phyloP scores from a whole-genome alignment of 1,140 invertebrate genomes.

The Drosophila bipectinata region DNA sequence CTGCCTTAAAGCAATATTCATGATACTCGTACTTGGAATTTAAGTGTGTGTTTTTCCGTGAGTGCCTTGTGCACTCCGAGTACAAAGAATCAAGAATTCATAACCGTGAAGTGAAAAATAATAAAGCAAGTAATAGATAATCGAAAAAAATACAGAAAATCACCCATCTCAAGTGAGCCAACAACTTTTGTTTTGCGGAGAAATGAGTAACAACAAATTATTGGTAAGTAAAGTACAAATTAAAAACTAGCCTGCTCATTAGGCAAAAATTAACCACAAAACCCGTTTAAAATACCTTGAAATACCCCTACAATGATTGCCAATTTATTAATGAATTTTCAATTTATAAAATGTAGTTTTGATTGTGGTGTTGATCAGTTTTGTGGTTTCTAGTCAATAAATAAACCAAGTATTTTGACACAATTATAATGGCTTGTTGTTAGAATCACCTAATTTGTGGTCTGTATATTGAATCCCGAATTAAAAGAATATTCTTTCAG shows the following conservation, averaged over 20 bases:
- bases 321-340: conserved; percentile 58
- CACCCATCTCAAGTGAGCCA: conserved; percentile 28
- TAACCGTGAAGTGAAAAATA: conserved; percentile 51
- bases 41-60: conserved; percentile 46
- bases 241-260: conserved; percentile 18
- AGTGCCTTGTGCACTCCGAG: conserved; percentile 56
- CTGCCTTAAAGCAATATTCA: conserved; percentile 41
- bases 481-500: not conserved
- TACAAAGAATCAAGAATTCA: conserved; percentile 46
- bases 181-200: conserved; percentile 72
- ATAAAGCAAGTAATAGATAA: conserved; percentile 20
- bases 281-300: conserved; percentile 34
- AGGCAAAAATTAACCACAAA: conserved; percentile 33
- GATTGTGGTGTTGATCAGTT: conserved; percentile 16
- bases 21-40: conserved; percentile 36
- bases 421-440: conserved; percentile 5
- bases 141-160: conserved; percentile 18
- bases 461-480: not conserved
- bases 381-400: conserved; percentile 31
- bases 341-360: conserved; percentile 27
- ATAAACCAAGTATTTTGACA: conserved; percentile 1
- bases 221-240: conserved; percentile 58
- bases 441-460: conserved; percentile 10
- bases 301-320: conserved; percentile 9
- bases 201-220: conserved; percentile 79